These are phyloP conservation scores for Cyprinus carpio DNA, from an alignment of 2,113 vertebrate species.

Conservation along the genomic window DNA sequence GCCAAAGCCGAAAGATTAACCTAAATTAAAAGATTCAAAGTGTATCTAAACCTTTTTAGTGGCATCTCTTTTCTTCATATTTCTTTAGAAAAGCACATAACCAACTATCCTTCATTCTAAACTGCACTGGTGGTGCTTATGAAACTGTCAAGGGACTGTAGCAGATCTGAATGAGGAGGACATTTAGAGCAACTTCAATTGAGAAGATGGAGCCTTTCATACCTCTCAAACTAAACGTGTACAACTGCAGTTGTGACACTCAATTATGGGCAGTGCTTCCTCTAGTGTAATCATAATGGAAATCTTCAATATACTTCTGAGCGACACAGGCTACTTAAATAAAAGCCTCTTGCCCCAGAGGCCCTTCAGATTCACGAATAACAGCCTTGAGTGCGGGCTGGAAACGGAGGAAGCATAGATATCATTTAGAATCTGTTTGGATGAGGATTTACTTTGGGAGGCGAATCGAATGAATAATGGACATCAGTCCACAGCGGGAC, in stretches of 20 bases:
- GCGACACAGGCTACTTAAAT: constrained; percentile 46
- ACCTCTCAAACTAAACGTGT: not conserved
- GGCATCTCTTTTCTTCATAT: not conserved
- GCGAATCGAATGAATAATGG: constrained; percentile 51
- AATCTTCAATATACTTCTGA: constrained; percentile 53
- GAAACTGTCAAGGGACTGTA: not conserved
- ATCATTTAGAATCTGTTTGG: constrained; percentile 28
- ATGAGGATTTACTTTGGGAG: constrained; percentile 46
- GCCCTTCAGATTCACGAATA: constrained; percentile 11
- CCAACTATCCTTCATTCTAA: not conserved
- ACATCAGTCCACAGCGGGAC: constrained; percentile 13
- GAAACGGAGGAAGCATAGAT: constrained; percentile 9
- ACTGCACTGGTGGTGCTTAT: not conserved
- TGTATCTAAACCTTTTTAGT: not conserved
- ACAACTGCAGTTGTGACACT: constrained; percentile 12
- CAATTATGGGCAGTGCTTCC: constrained; percentile 27
- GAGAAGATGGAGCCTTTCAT: not conserved
- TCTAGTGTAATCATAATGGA: constrained; percentile 38
- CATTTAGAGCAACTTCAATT: not conserved
- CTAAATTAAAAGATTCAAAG: not conserved
- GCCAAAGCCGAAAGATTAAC: not conserved
- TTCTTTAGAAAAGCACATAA: not conserved
- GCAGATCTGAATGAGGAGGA: not conserved
- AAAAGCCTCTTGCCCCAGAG: constrained; percentile 26
- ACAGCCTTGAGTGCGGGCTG: constrained; percentile 2